phyloP scores from a whole-genome alignment of 2,888 invertebrate genomes.

The Trisateles emortualis region DNA sequence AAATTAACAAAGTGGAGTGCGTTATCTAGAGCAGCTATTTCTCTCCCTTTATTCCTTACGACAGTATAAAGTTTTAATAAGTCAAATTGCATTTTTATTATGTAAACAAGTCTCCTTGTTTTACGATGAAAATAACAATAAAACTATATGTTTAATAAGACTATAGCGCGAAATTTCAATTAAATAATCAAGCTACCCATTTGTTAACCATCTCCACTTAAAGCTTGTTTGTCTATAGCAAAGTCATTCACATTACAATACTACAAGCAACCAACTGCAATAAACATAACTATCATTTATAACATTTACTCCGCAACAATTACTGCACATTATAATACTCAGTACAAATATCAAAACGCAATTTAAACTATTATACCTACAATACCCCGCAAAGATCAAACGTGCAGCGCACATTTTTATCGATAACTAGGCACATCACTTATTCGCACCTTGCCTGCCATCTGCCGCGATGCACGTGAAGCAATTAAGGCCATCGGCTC shows the following conservation, averaged over 20 bases:
- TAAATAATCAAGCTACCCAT: no score
- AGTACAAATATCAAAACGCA: conserved; percentile 11
- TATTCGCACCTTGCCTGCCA: conserved; percentile 83
- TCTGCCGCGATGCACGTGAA: conserved; percentile 83
- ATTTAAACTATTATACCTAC: conserved; percentile 11
- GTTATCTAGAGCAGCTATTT: background rate
- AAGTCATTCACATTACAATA: background rate
- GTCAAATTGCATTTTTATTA: no score
- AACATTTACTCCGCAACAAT: conserved; percentile 7
- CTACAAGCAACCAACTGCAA: background rate
- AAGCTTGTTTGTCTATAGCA: no score
- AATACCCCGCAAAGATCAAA: conserved; percentile 35
- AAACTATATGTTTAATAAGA: no score
- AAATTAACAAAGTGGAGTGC: background rate
- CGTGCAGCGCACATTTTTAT: conserved; percentile 58
- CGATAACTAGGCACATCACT: conserved; percentile 78
- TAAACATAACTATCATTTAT: background rate
- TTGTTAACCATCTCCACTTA: no score
- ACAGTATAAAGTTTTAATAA: no score
- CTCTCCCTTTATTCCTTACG: no score
- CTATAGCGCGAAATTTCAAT: no score
- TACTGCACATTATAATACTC: conserved; percentile 25
- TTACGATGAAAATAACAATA: no score
- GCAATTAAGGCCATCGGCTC: conserved; percentile 73
- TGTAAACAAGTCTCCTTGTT: no score